Base-by-base conservation (phyloP, 2,888 invertebrate genomes). In the Nesidiocoris tenuis region DNA sequence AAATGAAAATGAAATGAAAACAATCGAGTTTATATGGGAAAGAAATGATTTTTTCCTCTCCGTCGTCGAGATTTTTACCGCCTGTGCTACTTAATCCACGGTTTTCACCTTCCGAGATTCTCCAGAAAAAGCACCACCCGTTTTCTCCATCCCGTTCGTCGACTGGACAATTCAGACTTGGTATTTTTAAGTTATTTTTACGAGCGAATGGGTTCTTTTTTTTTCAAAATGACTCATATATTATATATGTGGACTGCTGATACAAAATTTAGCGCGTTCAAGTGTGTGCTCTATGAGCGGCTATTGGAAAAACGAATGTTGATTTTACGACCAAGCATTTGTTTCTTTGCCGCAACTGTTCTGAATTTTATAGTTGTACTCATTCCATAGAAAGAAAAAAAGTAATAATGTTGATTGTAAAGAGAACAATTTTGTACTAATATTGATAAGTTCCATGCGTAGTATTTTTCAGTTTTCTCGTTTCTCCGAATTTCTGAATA, bases 401-500 rank as follows among this genome's bases (percentile, higher is more conserved):
- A 19, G 54, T 76, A 25, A 64, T 56, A 63, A 61, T 61, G 18
- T 70, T 59, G 63, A 67, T 74, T 57, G 66, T 76, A 25, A 59
- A 63, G 57, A 67, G 25, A 59, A 19, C n/a, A 19, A 57, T 70
- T 70, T 70, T 70, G 65, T 77, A 76, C 64, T 76, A 61, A 65
- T 24, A 70, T 68, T 61, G 64, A 64, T 78, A 78, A 56, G 77
- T 77, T 76, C 72, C 76, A 74, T 76, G 76, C 70, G 67, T 78
- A 74, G 68, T 72, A 56, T 70, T 74, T 76, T 74, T 71, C 76
- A 72, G 22, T 70, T 70, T 70, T 63, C 22, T 55, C 3, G 54
- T 12, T 12, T 12, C 39, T 39, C 39, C 39, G 39, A 39, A 12
- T 63, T 57, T 70, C 24, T 61, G 23, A 23, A 25, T 25, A 61